A percentile compares a stretch with the other conserved stretches of the same genome.
Conservation (phyloP, 2,888 invertebrate species). For the Dioctria rufipes region DNA sequence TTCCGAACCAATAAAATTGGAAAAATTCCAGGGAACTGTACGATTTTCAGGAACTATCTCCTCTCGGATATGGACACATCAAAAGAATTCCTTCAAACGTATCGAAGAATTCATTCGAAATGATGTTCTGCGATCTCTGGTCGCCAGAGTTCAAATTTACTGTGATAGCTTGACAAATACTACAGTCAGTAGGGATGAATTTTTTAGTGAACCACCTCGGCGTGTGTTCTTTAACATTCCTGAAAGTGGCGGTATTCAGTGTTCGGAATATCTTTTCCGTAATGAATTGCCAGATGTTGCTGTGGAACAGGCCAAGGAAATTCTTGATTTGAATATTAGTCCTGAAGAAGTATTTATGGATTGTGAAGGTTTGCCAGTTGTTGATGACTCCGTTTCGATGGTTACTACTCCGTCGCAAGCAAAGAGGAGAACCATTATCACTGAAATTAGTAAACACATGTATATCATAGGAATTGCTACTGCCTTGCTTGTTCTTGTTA, state of each 20-base stretch:
- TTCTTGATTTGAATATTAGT: conserved; percentile 83
- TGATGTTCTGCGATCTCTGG: conserved; percentile 88
- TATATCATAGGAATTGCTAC: conserved; percentile 74
- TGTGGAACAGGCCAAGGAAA: conserved; percentile 83
- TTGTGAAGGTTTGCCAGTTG: conserved; percentile 85
- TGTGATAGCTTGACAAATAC: conserved; percentile 87
- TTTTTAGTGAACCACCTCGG: conserved; percentile 89
- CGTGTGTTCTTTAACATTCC: conserved; percentile 85
- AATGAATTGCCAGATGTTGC: conserved; percentile 90
- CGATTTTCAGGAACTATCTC: conserved; percentile 67
- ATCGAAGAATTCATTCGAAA: conserved; percentile 83
- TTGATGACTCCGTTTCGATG: conserved; percentile 71
- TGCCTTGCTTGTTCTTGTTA: conserved; percentile 76
- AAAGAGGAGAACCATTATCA: not conserved
- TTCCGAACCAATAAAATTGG: conserved; percentile 24
- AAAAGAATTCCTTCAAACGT: conserved; percentile 80
- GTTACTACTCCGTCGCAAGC: conserved; percentile 61
- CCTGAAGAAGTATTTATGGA: conserved; percentile 81
- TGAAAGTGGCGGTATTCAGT: conserved; percentile 75
- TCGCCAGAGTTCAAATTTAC: conserved; percentile 90
- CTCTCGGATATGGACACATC: conserved; percentile 82
- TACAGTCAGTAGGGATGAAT: conserved; percentile 64
- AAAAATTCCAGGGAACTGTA: conserved; percentile 60
- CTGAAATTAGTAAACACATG: conserved; percentile 59
- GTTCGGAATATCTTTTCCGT: conserved; percentile 93